Conservation (phyloP, 2,888 invertebrate genomes). For the Hydropsyche betteni region DNA sequence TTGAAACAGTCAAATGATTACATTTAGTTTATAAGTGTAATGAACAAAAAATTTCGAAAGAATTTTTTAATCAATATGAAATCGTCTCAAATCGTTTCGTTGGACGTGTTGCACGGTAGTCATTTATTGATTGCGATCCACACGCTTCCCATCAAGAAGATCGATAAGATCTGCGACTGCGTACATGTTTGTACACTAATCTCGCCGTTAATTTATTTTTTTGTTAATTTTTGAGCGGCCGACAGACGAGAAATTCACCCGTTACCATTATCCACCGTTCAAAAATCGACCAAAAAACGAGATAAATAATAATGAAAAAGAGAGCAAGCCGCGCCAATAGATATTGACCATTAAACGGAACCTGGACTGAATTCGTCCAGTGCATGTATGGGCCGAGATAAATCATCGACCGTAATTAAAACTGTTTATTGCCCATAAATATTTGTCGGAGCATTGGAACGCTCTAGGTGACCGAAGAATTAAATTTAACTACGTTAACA, state of each 20-base stretch:
- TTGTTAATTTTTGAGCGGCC: constrained; percentile 9
- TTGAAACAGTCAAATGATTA: no score
- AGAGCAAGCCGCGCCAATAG: constrained; percentile 2
- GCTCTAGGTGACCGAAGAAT: constrained; percentile 35
- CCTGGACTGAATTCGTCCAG: constrained; percentile 23
- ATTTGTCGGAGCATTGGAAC: constrained; percentile 23
- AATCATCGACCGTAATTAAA: constrained; percentile 46
- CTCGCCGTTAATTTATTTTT: constrained; percentile 29
- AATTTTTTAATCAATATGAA: constrained; percentile 28
- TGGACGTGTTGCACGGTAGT: constrained; percentile 30
- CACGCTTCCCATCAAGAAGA: constrained; percentile 32
- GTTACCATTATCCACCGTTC: no score
- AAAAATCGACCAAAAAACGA: not conserved
- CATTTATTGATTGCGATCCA: constrained; percentile 33
- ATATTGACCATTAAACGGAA: constrained; percentile 29
- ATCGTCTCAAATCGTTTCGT: constrained; percentile 17
- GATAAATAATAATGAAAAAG: constrained; percentile 26
- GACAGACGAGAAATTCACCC: constrained; percentile 22
- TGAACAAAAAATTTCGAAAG: not conserved
- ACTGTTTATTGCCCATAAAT: constrained; percentile 45
- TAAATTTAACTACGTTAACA: constrained; percentile 37
- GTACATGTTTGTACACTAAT: constrained; percentile 32
- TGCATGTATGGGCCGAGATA: constrained; percentile 34
- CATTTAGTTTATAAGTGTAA: no score
- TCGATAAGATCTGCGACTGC: constrained; percentile 28